A percentile compares a stretch with the other conserved stretches of the same genome.
These are phyloP conservation scores for Melanostigma gelatinosum DNA, from an alignment of 2,113 vertebrate genomes.

Conservation along the genomic window DNA sequence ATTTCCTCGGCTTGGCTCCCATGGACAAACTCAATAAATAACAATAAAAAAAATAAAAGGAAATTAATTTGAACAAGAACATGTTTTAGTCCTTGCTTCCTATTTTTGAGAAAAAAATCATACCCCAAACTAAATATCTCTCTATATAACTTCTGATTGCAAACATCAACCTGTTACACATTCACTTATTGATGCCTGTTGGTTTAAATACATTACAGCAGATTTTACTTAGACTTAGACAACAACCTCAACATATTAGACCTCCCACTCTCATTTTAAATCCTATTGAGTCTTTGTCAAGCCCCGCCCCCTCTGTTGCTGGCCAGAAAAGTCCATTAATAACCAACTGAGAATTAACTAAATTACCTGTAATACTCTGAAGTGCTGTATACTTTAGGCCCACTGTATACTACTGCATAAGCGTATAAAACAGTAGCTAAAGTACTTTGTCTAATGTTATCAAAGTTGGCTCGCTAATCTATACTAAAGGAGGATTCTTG, in stretches of 20 bases:
- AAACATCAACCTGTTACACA: background rate
- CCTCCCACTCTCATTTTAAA: background rate
- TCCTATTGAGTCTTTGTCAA: conserved; percentile 11
- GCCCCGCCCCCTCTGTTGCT: background rate
- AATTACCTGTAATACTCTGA: background rate
- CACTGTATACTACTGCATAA: background rate
- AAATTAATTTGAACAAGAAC: background rate
- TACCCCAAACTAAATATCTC: background rate
- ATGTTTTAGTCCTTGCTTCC: background rate
- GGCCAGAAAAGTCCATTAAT: conserved; percentile 2
- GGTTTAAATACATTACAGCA: conserved; percentile 8
- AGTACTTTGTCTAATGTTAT: background rate
- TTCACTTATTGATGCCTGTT: conserved; percentile 20
- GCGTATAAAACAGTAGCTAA: background rate
- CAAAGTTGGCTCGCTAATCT: background rate
- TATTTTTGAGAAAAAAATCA: too few relatives aligned
- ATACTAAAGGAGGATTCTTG: background rate
- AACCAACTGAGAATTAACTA: background rate
- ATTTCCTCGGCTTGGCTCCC: background rate
- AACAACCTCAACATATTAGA: conserved; percentile 31
- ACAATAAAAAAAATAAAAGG: background rate
- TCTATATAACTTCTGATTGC: background rate
- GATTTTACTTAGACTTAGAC: conserved; percentile 10
- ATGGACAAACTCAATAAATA: background rate
- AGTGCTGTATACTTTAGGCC: background rate